Percentiles rank a stretch among this genome's conserved stretches.
phyloP scores from a whole-genome alignment of 2,113 vertebrate species.

The Platichthys flesus region DNA sequence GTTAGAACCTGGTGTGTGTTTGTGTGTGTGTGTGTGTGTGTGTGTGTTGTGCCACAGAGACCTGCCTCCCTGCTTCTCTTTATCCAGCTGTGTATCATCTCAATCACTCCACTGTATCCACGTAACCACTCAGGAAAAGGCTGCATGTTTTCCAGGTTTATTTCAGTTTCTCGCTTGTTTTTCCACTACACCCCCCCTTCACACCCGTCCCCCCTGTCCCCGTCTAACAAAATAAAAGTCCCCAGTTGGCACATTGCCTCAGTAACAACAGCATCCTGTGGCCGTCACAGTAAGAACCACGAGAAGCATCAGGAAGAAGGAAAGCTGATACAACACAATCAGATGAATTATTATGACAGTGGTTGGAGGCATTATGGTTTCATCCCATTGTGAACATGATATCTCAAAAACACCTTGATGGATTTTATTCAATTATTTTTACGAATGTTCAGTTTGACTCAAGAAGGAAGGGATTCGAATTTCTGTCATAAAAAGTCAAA shows the following conservation, averaged over 20 bases:
- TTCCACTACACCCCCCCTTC: slow-evolving; percentile 13
- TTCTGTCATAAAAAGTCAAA: too few relatives aligned
- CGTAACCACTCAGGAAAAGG: slow-evolving; percentile 37
- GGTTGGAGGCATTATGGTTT: too few relatives aligned
- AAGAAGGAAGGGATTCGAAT: too few relatives aligned
- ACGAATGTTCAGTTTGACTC: too few relatives aligned
- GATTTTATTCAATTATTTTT: too few relatives aligned
- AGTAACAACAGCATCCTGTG: neutral
- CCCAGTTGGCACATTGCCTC: neutral
- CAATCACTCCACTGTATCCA: slow-evolving; percentile 35
- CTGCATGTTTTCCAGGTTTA: slow-evolving; percentile 10
- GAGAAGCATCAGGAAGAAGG: neutral
- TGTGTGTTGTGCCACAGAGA: slow-evolving; percentile 66
- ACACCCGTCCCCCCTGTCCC: neutral
- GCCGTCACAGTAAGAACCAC: neutral
- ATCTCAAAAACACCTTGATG: too few relatives aligned
- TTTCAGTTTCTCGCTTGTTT: slow-evolving; percentile 49
- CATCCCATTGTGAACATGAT: too few relatives aligned
- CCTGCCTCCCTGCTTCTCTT: slow-evolving; percentile 75
- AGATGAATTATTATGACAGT: neutral
- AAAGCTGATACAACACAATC: neutral
- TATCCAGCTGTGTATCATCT: slow-evolving; percentile 32
- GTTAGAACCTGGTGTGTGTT: slow-evolving; percentile 24
- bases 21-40: slow-evolving; percentile 3
- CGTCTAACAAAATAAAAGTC: neutral